phyloP scores from a whole-genome alignment of 1,140 invertebrate genomes.

The Drosophila pseudoobscura region DNA sequence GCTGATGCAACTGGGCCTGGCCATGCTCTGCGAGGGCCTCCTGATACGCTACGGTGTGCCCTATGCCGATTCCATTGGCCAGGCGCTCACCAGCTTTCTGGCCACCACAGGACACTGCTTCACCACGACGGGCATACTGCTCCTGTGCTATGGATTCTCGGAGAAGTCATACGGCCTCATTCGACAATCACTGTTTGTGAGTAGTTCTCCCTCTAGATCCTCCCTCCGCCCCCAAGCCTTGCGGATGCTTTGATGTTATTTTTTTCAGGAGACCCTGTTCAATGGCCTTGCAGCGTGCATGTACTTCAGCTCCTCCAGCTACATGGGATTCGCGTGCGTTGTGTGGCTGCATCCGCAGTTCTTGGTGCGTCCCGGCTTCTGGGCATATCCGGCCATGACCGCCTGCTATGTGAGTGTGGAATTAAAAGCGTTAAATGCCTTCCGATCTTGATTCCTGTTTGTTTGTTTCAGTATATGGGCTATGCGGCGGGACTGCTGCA shows the following conservation, averaged over 20 bases:
- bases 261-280: slow-evolving; percentile 89
- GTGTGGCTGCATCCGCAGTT: slow-evolving; percentile 89
- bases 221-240: no score
- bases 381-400: slow-evolving; percentile 92
- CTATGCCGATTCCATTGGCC: slow-evolving; percentile 87
- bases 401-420: slow-evolving; percentile 90
- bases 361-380: slow-evolving; percentile 84
- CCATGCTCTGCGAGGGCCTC: slow-evolving; percentile 89
- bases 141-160: slow-evolving; percentile 90
- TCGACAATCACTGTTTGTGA: slow-evolving; percentile 91
- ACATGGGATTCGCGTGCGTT: slow-evolving; percentile 90
- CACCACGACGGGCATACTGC: slow-evolving; percentile 88
- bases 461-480: slow-evolving; percentile 88
- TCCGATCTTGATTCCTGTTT: neutral
- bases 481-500: slow-evolving; percentile 88
- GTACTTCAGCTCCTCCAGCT: slow-evolving; percentile 89
- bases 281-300: slow-evolving; percentile 89
- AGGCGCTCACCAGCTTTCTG: slow-evolving; percentile 89
- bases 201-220: slow-evolving; percentile 59
- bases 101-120: slow-evolving; percentile 90
- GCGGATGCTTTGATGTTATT: neutral
- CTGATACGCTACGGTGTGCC: slow-evolving; percentile 89
- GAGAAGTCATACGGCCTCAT: slow-evolving; percentile 89
- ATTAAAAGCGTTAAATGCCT: neutral
- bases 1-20: slow-evolving; percentile 89